A percentile compares a stretch with the other conserved stretches of the same genome.
Conservation (phyloP, 2,888 invertebrate species). For the Ferrisia virgata region DNA sequence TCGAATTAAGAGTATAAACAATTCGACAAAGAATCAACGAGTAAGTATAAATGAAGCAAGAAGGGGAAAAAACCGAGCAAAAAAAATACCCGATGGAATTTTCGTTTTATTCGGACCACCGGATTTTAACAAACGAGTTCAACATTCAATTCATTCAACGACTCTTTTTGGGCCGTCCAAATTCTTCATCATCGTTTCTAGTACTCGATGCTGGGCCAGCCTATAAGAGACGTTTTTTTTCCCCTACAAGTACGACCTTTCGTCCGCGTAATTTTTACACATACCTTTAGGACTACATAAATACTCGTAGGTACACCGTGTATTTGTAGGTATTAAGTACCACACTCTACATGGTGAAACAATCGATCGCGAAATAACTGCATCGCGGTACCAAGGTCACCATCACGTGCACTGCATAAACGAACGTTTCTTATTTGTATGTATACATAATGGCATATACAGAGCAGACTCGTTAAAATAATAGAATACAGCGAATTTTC, state of each 20-base stretch:
- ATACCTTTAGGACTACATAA: no score
- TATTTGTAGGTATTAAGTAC: no score
- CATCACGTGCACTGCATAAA: background rate
- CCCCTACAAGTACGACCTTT: background rate
- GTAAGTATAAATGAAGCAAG: background rate
- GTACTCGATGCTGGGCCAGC: background rate
- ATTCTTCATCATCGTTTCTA: background rate
- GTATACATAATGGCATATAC: background rate
- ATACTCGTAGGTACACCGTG: no score
- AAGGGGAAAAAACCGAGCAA: background rate
- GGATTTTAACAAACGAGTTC: slow-evolving; percentile 7
- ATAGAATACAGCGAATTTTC: background rate
- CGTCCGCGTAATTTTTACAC: background rate
- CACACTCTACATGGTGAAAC: background rate
- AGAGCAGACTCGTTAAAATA: background rate
- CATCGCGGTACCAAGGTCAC: background rate
- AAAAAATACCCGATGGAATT: background rate
- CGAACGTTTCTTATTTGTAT: background rate
- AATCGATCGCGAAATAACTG: background rate
- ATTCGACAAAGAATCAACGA: slow-evolving; percentile 5
- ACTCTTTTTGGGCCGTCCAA: background rate
- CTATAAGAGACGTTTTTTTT: background rate
- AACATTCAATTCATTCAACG: slow-evolving; percentile 3
- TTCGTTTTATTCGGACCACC: background rate
- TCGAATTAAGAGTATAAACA: slow-evolving; percentile 27